These are phyloP conservation scores for Mechanitis messenoides DNA, from an alignment of 2,888 invertebrate species.

Conservation along the genomic window DNA sequence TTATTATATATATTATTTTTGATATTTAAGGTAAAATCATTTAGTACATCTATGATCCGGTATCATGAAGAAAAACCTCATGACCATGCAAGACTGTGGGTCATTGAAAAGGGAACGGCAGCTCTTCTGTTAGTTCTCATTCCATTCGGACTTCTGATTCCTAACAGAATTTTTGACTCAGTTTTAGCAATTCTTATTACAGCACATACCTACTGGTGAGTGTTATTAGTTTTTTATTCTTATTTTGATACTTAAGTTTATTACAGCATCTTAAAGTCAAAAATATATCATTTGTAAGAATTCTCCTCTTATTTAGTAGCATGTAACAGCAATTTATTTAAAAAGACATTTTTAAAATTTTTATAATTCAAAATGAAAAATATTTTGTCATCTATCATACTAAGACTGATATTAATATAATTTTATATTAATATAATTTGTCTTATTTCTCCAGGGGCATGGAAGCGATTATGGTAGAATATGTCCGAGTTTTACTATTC, in stretches of 20 bases:
- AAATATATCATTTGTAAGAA: too few species aligned
- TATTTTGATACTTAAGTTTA: too few species aligned
- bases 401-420: too few species aligned
- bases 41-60: slow-evolving; percentile 17
- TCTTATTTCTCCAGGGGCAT: slow-evolving; percentile 33
- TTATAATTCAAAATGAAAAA: not conserved
- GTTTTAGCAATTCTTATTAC: slow-evolving; percentile 25
- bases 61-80: slow-evolving; percentile 24
- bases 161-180: slow-evolving; percentile 21
- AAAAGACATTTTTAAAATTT: not conserved
- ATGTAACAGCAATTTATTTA: not conserved
- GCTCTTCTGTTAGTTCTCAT: slow-evolving; percentile 18
- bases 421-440: not conserved
- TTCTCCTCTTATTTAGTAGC: too few species aligned
- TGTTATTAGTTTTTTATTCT: not conserved
- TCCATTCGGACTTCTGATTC: slow-evolving; percentile 23
- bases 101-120: slow-evolving; percentile 24
- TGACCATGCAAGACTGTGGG: slow-evolving; percentile 25
- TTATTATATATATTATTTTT: not conserved
- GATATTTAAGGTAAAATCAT: slow-evolving; percentile 13
- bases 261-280: too few species aligned
- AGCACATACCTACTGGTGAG: slow-evolving; percentile 24
- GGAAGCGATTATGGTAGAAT: slow-evolving; percentile 35
- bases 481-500: slow-evolving; percentile 34
- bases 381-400: too few species aligned